phyloP scores from a whole-genome alignment of 2,113 vertebrate genomes.

The Aythya baeri region DNA sequence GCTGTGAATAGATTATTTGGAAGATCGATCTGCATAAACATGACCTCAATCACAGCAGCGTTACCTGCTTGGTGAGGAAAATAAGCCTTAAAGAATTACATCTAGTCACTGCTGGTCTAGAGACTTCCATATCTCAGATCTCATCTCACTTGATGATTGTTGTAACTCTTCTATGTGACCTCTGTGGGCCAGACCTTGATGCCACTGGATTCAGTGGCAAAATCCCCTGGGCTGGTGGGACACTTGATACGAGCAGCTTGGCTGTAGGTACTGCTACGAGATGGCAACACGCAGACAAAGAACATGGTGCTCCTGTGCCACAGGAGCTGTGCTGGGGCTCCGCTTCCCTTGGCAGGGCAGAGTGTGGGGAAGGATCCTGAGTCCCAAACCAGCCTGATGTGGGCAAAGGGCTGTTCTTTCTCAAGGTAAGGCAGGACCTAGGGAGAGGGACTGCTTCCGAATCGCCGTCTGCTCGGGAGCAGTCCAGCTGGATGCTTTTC shows the following conservation, averaged over 20 bases:
- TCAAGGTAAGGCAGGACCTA: neutral
- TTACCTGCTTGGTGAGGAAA: neutral
- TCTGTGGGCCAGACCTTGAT: neutral
- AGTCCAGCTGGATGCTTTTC: neutral
- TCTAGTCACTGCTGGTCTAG: neutral
- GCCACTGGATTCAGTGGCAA: neutral
- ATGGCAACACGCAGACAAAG: rapidly evolving
- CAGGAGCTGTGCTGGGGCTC: neutral
- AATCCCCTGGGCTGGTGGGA: neutral
- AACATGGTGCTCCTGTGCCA: rapidly evolving
- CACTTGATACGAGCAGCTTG: neutral
- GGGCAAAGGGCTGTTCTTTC: neutral
- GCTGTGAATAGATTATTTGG: neutral
- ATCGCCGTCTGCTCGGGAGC: neutral
- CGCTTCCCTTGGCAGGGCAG: neutral
- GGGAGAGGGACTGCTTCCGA: neutral
- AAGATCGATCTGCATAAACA: rapidly evolving
- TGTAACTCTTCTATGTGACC: neutral
- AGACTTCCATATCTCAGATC: neutral
- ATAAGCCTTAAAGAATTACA: neutral
- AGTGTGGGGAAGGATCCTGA: neutral
- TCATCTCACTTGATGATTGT: too few relatives aligned
- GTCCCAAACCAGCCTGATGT: neutral
- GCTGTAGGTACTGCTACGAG: neutral
- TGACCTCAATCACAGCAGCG: rapidly evolving